Conservation (phyloP, 2,888 invertebrate genomes). For the Sphecodes monilicornis region DNA sequence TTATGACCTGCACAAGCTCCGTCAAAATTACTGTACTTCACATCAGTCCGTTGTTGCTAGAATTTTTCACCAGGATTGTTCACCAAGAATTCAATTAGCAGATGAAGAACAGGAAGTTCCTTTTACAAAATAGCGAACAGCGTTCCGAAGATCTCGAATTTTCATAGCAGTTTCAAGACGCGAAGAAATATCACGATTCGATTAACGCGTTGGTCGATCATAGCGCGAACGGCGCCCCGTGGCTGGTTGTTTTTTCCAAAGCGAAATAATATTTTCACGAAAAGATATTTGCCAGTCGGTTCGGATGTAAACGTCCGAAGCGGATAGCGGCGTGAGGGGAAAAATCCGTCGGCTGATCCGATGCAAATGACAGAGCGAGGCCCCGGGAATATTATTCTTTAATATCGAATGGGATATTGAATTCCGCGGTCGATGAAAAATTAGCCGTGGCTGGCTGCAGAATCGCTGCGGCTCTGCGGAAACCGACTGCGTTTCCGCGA, state of each 20-base stretch:
- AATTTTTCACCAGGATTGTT: too few relatives aligned
- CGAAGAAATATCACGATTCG: background rate
- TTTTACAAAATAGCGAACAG: background rate
- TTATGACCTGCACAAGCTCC: too few relatives aligned
- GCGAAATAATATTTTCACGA: slow-evolving; percentile 34
- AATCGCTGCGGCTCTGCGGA: slow-evolving; percentile 2
- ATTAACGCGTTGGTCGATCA: background rate
- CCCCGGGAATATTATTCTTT: slow-evolving; percentile 66
- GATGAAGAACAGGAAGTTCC: too few relatives aligned
- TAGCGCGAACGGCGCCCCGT: too few relatives aligned
- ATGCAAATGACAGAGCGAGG: slow-evolving; percentile 58
- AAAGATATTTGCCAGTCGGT: background rate
- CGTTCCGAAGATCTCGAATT: background rate
- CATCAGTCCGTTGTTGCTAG: too few relatives aligned
- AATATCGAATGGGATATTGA: slow-evolving; percentile 71
- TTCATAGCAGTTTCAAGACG: background rate
- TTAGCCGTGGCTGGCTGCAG: slow-evolving; percentile 33
- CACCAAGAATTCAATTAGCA: background rate
- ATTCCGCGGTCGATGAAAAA: slow-evolving; percentile 58
- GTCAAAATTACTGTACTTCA: too few relatives aligned
- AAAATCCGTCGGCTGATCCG: slow-evolving; percentile 14
- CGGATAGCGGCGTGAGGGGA: background rate
- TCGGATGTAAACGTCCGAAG: slow-evolving; percentile 18
- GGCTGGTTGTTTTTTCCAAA: background rate
- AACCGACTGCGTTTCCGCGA: background rate